Percentiles rank a stretch among this genome's conserved stretches.
Evolutionary conservation across 2,113 vertebrate genomes (phyloP).

Genomic region (Takifugu bimaculatus): DNA sequence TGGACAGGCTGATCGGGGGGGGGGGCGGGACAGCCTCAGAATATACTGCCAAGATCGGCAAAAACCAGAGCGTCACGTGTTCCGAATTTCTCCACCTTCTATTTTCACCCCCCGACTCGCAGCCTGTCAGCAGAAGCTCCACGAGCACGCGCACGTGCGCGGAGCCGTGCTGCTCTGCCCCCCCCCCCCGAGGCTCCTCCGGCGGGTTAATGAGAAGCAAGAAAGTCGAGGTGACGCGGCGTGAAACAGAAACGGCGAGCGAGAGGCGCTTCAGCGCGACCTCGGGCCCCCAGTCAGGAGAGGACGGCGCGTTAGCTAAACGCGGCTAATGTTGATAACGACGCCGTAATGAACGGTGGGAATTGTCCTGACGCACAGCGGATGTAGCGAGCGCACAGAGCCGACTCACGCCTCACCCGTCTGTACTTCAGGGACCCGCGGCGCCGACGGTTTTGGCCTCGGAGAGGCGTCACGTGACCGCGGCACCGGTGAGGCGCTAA

Average conservation of each 20-base stretch:
- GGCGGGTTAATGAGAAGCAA: slow-evolving; percentile 58
- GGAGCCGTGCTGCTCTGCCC: slow-evolving; percentile 16
- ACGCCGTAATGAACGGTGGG: slow-evolving; percentile 10
- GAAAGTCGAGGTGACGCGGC: slow-evolving; percentile 53
- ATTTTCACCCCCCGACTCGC: slow-evolving; percentile 14
- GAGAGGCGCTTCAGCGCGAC: slow-evolving; percentile 37
- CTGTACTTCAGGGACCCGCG: slow-evolving; percentile 34
- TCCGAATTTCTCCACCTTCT: neutral
- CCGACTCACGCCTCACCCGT: slow-evolving; percentile 18
- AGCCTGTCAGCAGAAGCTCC: slow-evolving; percentile 32
- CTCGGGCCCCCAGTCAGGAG: slow-evolving; percentile 42
- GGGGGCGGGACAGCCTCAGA: too few relatives aligned
- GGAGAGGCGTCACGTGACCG: slow-evolving; percentile 31
- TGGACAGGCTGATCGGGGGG: neutral
- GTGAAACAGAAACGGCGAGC: slow-evolving; percentile 58
- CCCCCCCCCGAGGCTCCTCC: slow-evolving; percentile 3
- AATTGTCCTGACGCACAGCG: slow-evolving; percentile 21
- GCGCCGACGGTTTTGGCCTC: slow-evolving; percentile 26
- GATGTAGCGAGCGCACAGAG: slow-evolving; percentile 16
- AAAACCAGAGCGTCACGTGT: too few relatives aligned
- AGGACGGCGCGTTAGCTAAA: slow-evolving; percentile 43
- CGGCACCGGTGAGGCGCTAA: slow-evolving; percentile 36
- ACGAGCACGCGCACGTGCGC: neutral
- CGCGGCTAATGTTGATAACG: slow-evolving; percentile 45
- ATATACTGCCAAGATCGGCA: too few relatives aligned